phyloP scores from a whole-genome alignment of 2,113 vertebrate genomes.

The Pseudois nayaur region DNA sequence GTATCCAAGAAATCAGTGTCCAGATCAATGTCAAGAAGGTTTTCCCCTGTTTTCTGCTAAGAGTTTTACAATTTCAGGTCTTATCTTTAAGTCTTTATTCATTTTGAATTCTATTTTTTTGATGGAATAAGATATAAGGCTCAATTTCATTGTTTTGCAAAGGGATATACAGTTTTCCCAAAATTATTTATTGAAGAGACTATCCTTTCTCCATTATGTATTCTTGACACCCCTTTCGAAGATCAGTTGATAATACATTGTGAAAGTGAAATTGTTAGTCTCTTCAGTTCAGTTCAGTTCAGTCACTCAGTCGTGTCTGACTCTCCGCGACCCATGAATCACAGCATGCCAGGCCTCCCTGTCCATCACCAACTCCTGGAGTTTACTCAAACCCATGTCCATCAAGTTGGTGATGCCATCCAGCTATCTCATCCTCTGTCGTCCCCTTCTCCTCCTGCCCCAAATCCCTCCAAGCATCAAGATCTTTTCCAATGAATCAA shows the following conservation, averaged over 20 bases:
- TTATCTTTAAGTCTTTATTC: not conserved
- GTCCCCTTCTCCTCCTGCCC: no score
- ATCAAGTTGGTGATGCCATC: fast-evolving
- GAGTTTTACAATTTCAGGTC: not conserved
- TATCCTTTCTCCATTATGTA: not conserved
- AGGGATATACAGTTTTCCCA: not conserved
- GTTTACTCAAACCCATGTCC: no score
- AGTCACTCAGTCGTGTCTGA: not conserved
- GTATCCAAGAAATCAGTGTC: not conserved
- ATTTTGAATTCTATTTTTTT: not conserved
- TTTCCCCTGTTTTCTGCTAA: not conserved
- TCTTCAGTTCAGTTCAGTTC: no score
- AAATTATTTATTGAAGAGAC: not conserved
- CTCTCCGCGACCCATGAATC: not conserved
- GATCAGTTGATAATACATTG: not conserved
- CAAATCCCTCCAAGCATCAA: no score
- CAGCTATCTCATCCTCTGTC: no score
- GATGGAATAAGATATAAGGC: not conserved
- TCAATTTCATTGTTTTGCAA: not conserved
- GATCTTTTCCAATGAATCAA: no score
- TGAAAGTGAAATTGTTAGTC: not conserved
- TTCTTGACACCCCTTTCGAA: not conserved
- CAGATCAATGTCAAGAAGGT: not conserved
- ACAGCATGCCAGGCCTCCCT: no score
- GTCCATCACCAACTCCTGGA: no score